Conservation (phyloP, 2,797 vertebrate species). For the Peromyscus melanophrys region DNA sequence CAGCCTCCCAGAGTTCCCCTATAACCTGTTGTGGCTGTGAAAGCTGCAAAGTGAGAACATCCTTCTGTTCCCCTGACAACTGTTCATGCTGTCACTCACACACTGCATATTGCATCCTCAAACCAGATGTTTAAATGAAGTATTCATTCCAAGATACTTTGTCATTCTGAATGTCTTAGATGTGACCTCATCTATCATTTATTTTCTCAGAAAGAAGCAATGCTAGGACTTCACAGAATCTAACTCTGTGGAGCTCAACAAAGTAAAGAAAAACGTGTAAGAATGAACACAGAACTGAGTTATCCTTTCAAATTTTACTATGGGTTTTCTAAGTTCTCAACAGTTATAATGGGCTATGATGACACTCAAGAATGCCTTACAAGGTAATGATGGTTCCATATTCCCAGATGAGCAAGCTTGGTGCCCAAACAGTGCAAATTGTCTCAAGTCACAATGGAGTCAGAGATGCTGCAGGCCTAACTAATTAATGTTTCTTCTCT, state of each 20-base stretch:
- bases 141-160: neutral
- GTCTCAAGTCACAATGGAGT: neutral
- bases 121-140: conserved; percentile 24
- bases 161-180: neutral
- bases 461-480: neutral
- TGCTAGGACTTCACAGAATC: neutral
- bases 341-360: neutral
- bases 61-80: neutral
- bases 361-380: neutral
- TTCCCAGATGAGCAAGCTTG: neutral
- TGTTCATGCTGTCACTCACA: neutral
- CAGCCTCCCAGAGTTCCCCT: too few relatives aligned
- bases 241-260: neutral
- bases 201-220: conserved; percentile 5
- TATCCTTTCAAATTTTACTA: neutral
- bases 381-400: neutral
- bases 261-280: conserved; percentile 8
- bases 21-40: neutral
- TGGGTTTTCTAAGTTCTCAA: conserved; percentile 40
- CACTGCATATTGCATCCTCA: neutral
- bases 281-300: neutral
- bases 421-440: neutral
- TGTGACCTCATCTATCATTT: neutral
- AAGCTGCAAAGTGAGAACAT: neutral
- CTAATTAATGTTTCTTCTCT: neutral